phyloP scores from a whole-genome alignment of 2,797 vertebrate species.

The Gastrophryne carolinensis region DNA sequence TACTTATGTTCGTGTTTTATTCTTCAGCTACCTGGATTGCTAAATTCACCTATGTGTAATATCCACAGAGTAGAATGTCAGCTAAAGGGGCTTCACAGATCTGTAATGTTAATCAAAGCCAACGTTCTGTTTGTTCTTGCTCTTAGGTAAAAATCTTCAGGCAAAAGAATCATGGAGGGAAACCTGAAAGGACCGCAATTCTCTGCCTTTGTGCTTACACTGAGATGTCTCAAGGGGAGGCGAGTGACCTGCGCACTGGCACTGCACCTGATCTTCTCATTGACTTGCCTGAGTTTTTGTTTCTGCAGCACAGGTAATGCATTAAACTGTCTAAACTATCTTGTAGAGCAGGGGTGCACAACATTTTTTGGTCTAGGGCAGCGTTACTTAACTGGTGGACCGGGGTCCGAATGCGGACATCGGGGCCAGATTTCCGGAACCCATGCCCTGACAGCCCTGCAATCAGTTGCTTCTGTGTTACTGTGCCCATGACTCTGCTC shows the following conservation, averaged over 20 bases:
- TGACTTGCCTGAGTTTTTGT: conserved; percentile 64
- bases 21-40: neutral
- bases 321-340: neutral
- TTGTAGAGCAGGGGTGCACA: too few species aligned
- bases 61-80: neutral
- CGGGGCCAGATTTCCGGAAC: too few species aligned
- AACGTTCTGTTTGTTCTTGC: neutral
- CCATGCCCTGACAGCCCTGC: too few species aligned
- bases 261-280: conserved; percentile 64
- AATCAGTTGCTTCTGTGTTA: too few species aligned
- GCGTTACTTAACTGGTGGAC: too few species aligned
- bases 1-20: neutral
- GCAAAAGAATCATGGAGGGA: conserved; percentile 71
- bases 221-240: conserved; percentile 55
- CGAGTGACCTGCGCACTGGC: conserved; percentile 53
- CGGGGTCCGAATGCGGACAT: too few species aligned
- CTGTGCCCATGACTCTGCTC: too few species aligned
- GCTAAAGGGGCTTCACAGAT: neutral
- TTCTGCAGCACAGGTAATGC: conserved; percentile 68
- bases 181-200: conserved; percentile 62
- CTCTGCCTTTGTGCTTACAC: conserved; percentile 36
- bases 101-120: neutral
- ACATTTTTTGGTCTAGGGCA: too few species aligned
- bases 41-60: neutral
- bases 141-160: conserved; percentile 51